Percentiles rank a stretch among this genome's conserved stretches.
Evolutionary conservation across 2,113 vertebrate genomes (phyloP).

Genomic region (Pycnonotus jocosus): DNA sequence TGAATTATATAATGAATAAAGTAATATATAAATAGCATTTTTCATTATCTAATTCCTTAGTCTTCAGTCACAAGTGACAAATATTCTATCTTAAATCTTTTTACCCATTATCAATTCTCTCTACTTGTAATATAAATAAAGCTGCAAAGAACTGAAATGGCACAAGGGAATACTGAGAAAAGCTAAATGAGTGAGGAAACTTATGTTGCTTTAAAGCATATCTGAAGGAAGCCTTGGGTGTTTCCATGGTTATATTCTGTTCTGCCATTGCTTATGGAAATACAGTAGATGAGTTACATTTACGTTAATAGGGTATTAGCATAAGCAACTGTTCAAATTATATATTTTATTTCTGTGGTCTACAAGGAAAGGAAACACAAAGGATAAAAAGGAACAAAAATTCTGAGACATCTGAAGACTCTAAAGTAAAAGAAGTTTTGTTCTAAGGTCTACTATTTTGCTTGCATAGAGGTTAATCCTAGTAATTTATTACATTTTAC

Average conservation of each 20-base stretch:
- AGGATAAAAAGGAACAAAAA: background rate
- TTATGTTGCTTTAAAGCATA: background rate
- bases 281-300: background rate
- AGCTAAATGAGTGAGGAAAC: background rate
- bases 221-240: background rate
- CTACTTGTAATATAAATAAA: conserved; percentile 25
- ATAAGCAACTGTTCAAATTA: background rate
- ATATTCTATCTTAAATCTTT: background rate
- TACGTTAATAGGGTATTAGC: background rate
- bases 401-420: background rate
- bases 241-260: conserved; percentile 22
- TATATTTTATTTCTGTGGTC: background rate
- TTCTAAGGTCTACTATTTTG: background rate
- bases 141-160: background rate
- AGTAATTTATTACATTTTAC: background rate
- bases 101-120: background rate
- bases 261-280: background rate
- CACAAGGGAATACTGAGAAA: conserved; percentile 1
- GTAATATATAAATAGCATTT: conserved; percentile 2
- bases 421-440: background rate
- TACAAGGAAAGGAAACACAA: background rate
- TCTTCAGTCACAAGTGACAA: conserved; percentile 31
- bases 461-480: background rate
- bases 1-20: conserved; percentile 17
- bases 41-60: conserved; percentile 4